Evolutionary conservation across 2,888 invertebrate genomes (phyloP), one percentile per base, ranked within the genome.

Genomic region (Tachina fera): DNA sequence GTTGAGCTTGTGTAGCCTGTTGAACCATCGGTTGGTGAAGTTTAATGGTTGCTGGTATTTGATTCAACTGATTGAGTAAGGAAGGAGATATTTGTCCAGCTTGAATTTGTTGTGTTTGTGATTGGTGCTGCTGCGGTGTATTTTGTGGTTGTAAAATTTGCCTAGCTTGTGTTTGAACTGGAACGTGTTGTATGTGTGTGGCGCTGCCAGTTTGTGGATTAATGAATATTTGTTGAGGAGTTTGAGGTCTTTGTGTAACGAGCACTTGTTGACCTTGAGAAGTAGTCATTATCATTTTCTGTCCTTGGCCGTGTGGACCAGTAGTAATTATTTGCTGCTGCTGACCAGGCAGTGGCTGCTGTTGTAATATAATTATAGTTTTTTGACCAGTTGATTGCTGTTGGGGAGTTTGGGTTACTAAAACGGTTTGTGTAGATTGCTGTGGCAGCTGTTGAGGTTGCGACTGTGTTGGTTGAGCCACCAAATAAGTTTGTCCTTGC

Each of bases 291-390:
- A 95, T 94, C 41, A 95, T 94, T 91, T 95, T 94, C 87, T 94
- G 94, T 4, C 91, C 90, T 13, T 89, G 90, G 0, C 89, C 88
- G 8, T 90, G 78, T 9, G 93, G 92, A 1, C 92, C 89, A 16
- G 89, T 85, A 0, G 88, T 87, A 68, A 90, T 88, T 79, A 93
- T 93, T 9, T 92, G 89, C 9, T 92, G 89, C n/a, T 88, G 89
- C 0, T 93, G 87, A 8, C 76, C 81, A 4, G 80, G 72, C 22
- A 89, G 84, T 1, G 90, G 88, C 22, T 95, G 95, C 88, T 96
- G 96, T 56, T 96, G 92, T 70, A 96, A 94, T 65, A 96, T 96
- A 65, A 96, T 96, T 45, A 96, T 96, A 0, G 96, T 96, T 89
- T 96, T 96, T 1, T 95, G 94, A 3, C 94, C 94, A 0, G 95